These are phyloP conservation scores for Siphlonurus alternatus DNA, from an alignment of 2,888 invertebrate species.

Conservation along the genomic window DNA sequence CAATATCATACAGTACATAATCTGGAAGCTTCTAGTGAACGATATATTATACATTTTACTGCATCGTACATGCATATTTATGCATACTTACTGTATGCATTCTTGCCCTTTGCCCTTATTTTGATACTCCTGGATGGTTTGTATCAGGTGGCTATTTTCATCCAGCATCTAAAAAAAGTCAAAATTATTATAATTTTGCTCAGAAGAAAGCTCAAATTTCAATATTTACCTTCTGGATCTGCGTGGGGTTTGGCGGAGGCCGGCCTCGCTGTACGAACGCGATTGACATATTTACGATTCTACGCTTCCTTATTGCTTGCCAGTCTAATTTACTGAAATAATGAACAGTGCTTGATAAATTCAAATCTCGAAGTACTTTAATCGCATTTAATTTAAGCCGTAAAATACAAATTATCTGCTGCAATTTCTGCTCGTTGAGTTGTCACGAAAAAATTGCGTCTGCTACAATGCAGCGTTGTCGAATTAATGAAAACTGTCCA, in stretches of 20 bases:
- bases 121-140: constrained; percentile 93
- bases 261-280: constrained; percentile 56
- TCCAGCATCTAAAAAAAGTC: constrained; percentile 58
- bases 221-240: constrained; percentile 52
- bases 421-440: too few relatives aligned
- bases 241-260: constrained; percentile 61
- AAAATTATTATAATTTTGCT: constrained; percentile 6
- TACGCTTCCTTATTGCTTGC: not conserved
- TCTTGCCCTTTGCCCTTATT: constrained; percentile 87
- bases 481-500: too few relatives aligned
- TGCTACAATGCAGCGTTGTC: too few relatives aligned
- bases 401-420: too few relatives aligned
- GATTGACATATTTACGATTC: constrained; percentile 41
- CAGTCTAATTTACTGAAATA: too few relatives aligned
- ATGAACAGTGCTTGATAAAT: too few relatives aligned
- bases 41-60: not conserved
- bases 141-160: constrained; percentile 92
- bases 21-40: too few relatives aligned
- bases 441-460: too few relatives aligned
- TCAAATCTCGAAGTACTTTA: too few relatives aligned
- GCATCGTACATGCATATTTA: constrained; percentile 6
- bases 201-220: not conserved
- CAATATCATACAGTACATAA: too few relatives aligned
- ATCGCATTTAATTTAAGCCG: too few relatives aligned
- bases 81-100: constrained; percentile 56